phyloP scores from a whole-genome alignment of 1,140 invertebrate genomes.

The Apis florea region DNA sequence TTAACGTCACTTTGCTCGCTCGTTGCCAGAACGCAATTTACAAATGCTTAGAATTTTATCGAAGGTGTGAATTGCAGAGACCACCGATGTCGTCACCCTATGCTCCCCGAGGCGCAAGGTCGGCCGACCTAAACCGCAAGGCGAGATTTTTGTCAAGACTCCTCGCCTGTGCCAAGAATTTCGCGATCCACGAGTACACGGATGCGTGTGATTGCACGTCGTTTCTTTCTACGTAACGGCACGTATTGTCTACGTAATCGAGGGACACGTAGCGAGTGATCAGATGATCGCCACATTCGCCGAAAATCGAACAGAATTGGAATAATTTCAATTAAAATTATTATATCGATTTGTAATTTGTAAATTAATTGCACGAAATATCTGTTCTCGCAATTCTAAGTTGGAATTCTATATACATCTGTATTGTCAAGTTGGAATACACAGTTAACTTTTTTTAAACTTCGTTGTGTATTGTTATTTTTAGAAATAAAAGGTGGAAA shows the following conservation, averaged over 20 bases:
- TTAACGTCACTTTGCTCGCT: neutral
- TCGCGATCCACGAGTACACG: constrained; percentile 20
- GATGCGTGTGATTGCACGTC: constrained; percentile 21
- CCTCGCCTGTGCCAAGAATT: constrained; percentile 50
- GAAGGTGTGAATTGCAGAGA: constrained; percentile 50
- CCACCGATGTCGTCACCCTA: constrained; percentile 44
- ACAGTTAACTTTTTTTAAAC: too few relatives aligned
- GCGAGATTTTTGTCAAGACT: constrained; percentile 53
- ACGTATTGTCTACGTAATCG: neutral
- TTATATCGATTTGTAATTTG: too few relatives aligned
- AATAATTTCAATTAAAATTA: too few relatives aligned
- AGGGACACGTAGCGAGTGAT: neutral
- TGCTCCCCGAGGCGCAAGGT: constrained; percentile 47
- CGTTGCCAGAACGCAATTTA: neutral
- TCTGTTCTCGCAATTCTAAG: too few relatives aligned
- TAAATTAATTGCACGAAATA: too few relatives aligned
- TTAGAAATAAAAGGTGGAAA: too few relatives aligned
- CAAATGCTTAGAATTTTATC: constrained; percentile 56
- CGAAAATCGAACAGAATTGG: too few relatives aligned
- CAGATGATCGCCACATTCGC: neutral
- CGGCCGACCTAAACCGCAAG: constrained; percentile 39
- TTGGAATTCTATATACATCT: too few relatives aligned
- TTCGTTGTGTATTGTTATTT: too few relatives aligned
- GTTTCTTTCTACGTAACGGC: constrained; percentile 14
- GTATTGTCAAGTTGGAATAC: too few relatives aligned